Conservation (phyloP, 2,888 invertebrate genomes). For the Drosophila suboccidentalis region DNA sequence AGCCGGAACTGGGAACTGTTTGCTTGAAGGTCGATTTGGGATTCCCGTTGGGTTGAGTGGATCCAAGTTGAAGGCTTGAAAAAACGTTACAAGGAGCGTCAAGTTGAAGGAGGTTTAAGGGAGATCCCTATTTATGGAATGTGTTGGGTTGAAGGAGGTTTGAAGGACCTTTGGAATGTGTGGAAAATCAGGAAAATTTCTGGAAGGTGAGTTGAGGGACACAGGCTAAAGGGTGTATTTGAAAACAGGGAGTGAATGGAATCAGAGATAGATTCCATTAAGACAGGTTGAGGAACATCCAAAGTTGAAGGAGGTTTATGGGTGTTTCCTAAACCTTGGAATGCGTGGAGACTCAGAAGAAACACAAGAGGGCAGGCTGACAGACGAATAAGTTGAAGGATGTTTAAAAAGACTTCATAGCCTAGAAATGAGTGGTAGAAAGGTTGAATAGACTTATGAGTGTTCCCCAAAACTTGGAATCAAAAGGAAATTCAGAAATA, state of each 20-base stretch:
- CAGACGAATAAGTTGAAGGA: not conserved
- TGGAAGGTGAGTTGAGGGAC: not conserved
- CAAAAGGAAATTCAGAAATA: not conserved
- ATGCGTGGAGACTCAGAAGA: not conserved
- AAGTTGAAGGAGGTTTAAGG: conserved; percentile 34
- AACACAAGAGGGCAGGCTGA: not conserved
- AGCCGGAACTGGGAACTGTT: conserved; percentile 43
- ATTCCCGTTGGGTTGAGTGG: conserved; percentile 22
- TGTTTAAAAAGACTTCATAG: not conserved
- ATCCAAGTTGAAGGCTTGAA: conserved; percentile 4
- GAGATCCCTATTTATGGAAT: not conserved
- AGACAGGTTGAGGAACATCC: not conserved
- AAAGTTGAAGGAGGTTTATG: not conserved
- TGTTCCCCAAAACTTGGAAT: not conserved
- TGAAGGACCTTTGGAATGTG: not conserved
- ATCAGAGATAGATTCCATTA: not conserved
- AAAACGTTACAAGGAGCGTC: conserved; percentile 3
- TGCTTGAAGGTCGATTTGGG: conserved; percentile 59
- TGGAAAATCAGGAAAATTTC: not conserved
- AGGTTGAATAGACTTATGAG: not conserved
- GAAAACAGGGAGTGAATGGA: no score
- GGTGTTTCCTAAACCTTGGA: not conserved
- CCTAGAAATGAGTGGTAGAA: not conserved
- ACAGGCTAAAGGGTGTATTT: no score
- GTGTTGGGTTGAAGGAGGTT: not conserved